Base-by-base conservation (phyloP, 2,888 invertebrate species). In the Acleris laterana region DNA sequence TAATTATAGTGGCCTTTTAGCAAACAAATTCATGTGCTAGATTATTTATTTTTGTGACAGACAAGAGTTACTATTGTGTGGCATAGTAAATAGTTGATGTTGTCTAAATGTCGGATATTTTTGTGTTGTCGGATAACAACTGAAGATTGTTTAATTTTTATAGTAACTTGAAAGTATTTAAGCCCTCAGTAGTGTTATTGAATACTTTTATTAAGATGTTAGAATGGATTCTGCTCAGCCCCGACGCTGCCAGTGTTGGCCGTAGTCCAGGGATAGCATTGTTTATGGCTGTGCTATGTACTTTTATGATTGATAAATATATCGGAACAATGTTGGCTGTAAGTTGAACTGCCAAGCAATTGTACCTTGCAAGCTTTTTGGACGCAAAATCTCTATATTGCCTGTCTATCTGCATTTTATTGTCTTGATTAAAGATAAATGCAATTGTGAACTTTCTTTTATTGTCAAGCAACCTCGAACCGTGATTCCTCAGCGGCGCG, bases 241-340 rank as follows among this genome's bases (percentile, higher is more conserved):
- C 57, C 69, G 64, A 74, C 72, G 75, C 79, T 78, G 76, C 67
- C 76, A 70, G 68, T 65, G 74, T 80, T 86, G 85, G 85, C 87
- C 77, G 74, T 73, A 75, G 78, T 83, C 85, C 84, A 84, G 73
- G 71, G 76, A 74, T 25, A 48, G 61, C 80, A 81, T 84, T 75
- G 78, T 82, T 76, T 82, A 88, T 85, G 90, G 89, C 90, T 90
- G 90, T 90, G 89, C 85, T 82, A 80, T 78, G 72, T 80, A 80
- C 78, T 68, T 63, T 55, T 44, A 68, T 28, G 50, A 60, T 59
- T 63, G 53, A 68, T 68, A 56, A 59, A 49, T 53, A 63, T 50
- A 59, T 59, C 59, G 48, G 52, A 13, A 60, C 46, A 57, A 57
- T 61, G 48, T 67, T 65, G 62, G 64, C 70, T 71, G 66, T 67